phyloP scores from a whole-genome alignment of 2,113 vertebrate species.

The Lagopus leucura region DNA sequence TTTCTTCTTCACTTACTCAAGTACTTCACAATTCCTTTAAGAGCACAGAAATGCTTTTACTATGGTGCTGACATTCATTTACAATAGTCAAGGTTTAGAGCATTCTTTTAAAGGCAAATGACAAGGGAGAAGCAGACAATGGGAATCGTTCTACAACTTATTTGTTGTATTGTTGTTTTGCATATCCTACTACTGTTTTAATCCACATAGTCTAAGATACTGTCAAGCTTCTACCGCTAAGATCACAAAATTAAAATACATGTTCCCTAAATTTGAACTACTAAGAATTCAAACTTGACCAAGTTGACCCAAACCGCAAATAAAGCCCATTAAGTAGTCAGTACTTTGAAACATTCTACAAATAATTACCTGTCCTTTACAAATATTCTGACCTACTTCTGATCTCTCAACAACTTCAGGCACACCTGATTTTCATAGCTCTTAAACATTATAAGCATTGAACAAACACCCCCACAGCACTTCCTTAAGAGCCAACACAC shows the following conservation, averaged over 20 bases:
- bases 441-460: background rate
- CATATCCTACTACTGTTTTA: background rate
- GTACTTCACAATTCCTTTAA: background rate
- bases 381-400: background rate
- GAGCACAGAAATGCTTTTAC: background rate
- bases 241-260: background rate
- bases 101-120: background rate
- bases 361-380: background rate
- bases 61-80: background rate
- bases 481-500: background rate
- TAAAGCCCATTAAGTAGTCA: background rate
- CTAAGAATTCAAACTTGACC: background rate
- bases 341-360: background rate
- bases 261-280: background rate
- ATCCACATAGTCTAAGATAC: background rate
- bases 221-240: background rate
- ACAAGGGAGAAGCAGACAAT: background rate
- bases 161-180: background rate
- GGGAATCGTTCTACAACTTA: background rate
- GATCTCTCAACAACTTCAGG: background rate
- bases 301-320: background rate
- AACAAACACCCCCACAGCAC: background rate
- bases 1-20: background rate
- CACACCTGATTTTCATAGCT: background rate
- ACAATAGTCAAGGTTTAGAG: background rate